phyloP scores from a whole-genome alignment of 1,140 invertebrate species.

The Phymorhynchus buccinoides region DNA sequence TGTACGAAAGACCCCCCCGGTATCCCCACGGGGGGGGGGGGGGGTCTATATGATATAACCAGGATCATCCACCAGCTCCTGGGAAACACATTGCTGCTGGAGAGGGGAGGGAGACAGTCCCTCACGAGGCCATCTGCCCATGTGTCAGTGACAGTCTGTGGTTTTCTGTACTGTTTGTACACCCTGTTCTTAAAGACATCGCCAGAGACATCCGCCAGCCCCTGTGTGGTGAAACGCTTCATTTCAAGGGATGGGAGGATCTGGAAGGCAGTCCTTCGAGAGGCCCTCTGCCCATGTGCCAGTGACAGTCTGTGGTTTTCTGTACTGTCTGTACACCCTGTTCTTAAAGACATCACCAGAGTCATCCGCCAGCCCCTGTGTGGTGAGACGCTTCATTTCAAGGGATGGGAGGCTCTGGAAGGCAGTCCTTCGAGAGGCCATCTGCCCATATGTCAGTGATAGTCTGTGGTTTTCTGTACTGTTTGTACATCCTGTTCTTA shows the following conservation, averaged over 20 bases:
- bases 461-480: too few relatives aligned
- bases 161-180: too few relatives aligned
- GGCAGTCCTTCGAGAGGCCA: conserved; percentile 71
- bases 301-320: too few relatives aligned
- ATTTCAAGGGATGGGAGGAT: conserved; percentile 55
- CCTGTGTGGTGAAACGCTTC: conserved; percentile 73
- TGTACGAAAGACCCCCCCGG: too few relatives aligned
- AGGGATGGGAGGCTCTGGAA: conserved; percentile 58
- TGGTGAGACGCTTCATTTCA: conserved; percentile 72
- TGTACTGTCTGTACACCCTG: too few relatives aligned
- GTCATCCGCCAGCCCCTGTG: conserved; percentile 73
- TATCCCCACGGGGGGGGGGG: too few relatives aligned
- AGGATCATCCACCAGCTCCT: conserved; percentile 73
- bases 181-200: too few relatives aligned
- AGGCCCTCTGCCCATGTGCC: conserved; percentile 72
- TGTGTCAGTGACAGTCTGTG: conserved; percentile 69
- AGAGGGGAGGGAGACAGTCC: conserved; percentile 66
- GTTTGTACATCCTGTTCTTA: too few relatives aligned
- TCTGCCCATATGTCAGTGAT: conserved; percentile 73
- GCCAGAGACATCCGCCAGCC: conserved; percentile 73
- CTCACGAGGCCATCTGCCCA: conserved; percentile 71
- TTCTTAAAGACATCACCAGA: too few relatives aligned
- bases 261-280: conserved; percentile 71
- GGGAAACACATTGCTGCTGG: conserved; percentile 72
- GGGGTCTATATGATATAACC: conserved; percentile 59